Conservation (phyloP, 2,797 vertebrate genomes). For the Uromys caudimaculatus region DNA sequence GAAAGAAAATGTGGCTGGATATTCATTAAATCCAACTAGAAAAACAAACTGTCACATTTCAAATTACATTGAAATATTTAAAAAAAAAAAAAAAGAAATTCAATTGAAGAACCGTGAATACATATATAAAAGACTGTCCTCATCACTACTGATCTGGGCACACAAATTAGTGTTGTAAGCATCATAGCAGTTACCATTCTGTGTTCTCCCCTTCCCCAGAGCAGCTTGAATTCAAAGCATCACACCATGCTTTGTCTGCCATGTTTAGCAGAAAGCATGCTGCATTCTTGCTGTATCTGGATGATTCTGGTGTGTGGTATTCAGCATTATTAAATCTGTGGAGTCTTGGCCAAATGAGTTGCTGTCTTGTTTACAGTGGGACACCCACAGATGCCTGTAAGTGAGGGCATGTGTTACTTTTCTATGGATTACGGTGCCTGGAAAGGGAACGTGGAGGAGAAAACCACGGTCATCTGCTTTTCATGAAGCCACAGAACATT, state of each 20-base stretch:
- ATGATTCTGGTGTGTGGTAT: background rate
- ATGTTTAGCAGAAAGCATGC: background rate
- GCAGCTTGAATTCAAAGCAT: background rate
- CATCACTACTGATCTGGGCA: background rate
- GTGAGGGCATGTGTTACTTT: background rate
- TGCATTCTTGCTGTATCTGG: background rate
- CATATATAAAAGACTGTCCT: background rate
- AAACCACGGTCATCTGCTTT: background rate
- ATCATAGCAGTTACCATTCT: background rate
- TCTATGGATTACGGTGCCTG: background rate
- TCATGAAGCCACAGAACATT: background rate
- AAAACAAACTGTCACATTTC: conserved; percentile 1
- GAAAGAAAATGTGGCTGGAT: background rate
- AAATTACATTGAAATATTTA: background rate
- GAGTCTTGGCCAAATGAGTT: background rate
- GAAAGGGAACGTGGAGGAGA: background rate
- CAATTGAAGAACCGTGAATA: background rate
- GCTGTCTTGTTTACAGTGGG: background rate
- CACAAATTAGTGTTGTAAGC: background rate
- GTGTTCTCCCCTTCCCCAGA: background rate
- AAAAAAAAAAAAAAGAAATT: no score
- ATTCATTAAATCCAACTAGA: conserved; percentile 41
- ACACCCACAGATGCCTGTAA: background rate
- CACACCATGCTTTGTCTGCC: no score
- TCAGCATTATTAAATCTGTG: background rate